Conservation (phyloP, 2,797 vertebrate genomes). For the Rhinophrynus dorsalis region DNA sequence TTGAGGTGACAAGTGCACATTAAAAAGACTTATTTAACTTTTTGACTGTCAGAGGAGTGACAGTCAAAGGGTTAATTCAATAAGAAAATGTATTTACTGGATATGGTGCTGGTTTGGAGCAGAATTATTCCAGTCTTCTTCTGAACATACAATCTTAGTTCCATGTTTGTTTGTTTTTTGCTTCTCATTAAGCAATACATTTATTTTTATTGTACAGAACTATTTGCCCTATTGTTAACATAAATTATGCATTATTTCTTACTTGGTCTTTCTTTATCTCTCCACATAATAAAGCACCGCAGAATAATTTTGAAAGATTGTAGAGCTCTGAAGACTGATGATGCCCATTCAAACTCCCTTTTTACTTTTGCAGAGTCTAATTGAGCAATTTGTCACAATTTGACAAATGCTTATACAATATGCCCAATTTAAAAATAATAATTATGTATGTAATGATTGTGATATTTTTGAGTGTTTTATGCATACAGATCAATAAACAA, state of each 20-base stretch:
- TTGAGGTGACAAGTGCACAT: too few relatives aligned
- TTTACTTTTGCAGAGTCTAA: conserved; percentile 6
- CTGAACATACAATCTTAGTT: too few relatives aligned
- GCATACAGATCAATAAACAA: conserved; percentile 8
- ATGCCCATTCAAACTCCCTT: conserved; percentile 2
- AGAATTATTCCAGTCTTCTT: too few relatives aligned
- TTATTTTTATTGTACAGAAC: background rate
- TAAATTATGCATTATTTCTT: conserved; percentile 11
- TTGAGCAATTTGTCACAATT: conserved; percentile 37
- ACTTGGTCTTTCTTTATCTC: background rate
- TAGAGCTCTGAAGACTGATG: background rate
- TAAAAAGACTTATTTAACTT: too few relatives aligned
- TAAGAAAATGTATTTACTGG: too few relatives aligned
- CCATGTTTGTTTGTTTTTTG: background rate
- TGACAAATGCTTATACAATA: background rate
- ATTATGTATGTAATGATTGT: conserved; percentile 37
- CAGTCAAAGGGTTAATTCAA: too few relatives aligned
- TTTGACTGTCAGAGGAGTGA: too few relatives aligned
- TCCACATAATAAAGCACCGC: background rate
- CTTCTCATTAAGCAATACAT: conserved; percentile 7
- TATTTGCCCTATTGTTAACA: conserved; percentile 2
- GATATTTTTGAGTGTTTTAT: conserved; percentile 20
- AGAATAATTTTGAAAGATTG: background rate
- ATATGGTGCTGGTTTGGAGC: too few relatives aligned
- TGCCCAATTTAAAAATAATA: conserved; percentile 18